A percentile compares a stretch with the other conserved stretches of the same genome.
phyloP scores from a whole-genome alignment of 2,797 vertebrate genomes.

The Tragelaphus oryx region DNA sequence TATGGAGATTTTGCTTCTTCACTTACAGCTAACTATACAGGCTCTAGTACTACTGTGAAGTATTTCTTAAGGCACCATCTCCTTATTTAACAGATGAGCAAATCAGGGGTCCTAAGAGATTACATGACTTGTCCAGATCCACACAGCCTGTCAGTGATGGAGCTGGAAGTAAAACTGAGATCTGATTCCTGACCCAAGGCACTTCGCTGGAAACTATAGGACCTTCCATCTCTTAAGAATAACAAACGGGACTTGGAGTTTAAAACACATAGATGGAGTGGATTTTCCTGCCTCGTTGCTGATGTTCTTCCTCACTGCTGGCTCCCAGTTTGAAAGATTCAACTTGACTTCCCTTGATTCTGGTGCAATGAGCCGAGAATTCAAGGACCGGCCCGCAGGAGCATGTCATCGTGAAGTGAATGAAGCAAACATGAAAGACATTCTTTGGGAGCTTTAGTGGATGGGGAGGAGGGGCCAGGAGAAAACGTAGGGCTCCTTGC shows the following conservation, averaged over 20 bases:
- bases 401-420: not conserved
- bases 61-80: not conserved
- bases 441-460: slow-evolving; percentile 66
- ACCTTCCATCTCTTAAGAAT: not conserved
- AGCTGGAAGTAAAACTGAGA: not conserved
- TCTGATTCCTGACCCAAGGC: not conserved
- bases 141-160: not conserved
- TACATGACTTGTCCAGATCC: not conserved
- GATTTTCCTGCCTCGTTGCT: not conserved
- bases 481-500: slow-evolving; percentile 44
- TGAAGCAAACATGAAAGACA: slow-evolving; percentile 52
- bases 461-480: not conserved
- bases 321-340: slow-evolving; percentile 56
- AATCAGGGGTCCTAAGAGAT: not conserved
- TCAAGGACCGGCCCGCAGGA: slow-evolving; percentile 54
- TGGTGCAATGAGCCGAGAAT: slow-evolving; percentile 57
- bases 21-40: not conserved
- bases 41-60: not conserved
- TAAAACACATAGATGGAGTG: not conserved
- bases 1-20: not conserved
- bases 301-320: not conserved
- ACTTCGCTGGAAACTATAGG: not conserved
- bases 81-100: slow-evolving; percentile 24
- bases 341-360: slow-evolving; percentile 60
- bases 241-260: not conserved